phyloP scores from a whole-genome alignment of 1,140 invertebrate genomes.

The Macrobrachium nipponense region DNA sequence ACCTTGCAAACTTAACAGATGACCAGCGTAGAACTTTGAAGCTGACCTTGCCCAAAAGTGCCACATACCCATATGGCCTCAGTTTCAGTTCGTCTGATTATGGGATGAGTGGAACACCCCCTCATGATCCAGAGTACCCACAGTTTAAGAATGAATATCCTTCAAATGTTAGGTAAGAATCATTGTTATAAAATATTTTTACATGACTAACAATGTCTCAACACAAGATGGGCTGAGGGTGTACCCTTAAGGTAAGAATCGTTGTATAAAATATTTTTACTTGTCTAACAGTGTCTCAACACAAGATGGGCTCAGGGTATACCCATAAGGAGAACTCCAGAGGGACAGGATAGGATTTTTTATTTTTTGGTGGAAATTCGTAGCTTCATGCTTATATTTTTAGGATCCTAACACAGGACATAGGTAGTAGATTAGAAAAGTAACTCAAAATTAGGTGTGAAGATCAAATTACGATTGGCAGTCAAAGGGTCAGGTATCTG shows the following conservation, averaged over 20 bases:
- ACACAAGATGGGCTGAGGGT: no score
- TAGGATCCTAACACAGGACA: no score
- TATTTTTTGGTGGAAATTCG: no score
- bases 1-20: constrained; percentile 32
- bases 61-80: constrained; percentile 53
- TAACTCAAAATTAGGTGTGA: no score
- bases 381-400: no score
- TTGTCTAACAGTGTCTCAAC: no score
- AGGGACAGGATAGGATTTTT: no score
- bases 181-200: background rate
- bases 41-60: constrained; percentile 47
- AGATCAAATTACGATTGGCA: no score
- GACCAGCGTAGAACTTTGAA: constrained; percentile 47
- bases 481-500: no score
- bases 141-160: constrained; percentile 62
- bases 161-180: constrained; percentile 60
- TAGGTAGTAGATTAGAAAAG: no score
- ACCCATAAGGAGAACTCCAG: background rate
- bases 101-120: constrained; percentile 63
- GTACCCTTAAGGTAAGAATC: constrained; percentile 38
- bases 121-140: constrained; percentile 61
- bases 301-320: no score
- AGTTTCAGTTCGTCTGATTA: constrained; percentile 47
- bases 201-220: no score
- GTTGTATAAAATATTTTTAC: background rate